These are phyloP conservation scores for Pocota personata DNA, from an alignment of 2,888 invertebrate genomes.

Conservation along the genomic window DNA sequence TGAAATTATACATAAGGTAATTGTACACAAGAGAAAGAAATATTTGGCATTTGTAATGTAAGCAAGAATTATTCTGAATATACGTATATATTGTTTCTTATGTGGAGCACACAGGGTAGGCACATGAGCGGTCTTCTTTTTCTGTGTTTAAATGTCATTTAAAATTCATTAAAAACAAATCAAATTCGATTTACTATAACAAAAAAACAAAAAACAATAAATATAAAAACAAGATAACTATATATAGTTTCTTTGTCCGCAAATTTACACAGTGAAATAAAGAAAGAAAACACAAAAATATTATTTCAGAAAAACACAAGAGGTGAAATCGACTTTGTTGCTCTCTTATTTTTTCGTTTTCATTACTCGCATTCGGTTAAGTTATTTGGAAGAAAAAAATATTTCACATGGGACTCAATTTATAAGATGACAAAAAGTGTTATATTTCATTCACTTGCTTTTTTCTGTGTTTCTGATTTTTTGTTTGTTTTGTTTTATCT, in stretches of 20 bases:
- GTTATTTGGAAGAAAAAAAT: slow-evolving; percentile 11
- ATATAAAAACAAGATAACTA: slow-evolving; percentile 47
- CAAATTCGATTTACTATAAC: slow-evolving; percentile 66
- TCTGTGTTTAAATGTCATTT: slow-evolving; percentile 52
- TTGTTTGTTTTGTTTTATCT: slow-evolving; percentile 64
- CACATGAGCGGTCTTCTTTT: slow-evolving; percentile 82
- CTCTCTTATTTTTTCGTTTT: slow-evolving; percentile 76
- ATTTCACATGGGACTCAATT: slow-evolving; percentile 9
- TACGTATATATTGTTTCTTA: slow-evolving; percentile 40
- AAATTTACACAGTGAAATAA: slow-evolving; percentile 61
- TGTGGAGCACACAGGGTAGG: slow-evolving; percentile 83
- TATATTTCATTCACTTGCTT: slow-evolving; percentile 62
- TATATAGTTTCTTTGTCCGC: slow-evolving; percentile 52
- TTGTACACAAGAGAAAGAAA: slow-evolving; percentile 9
- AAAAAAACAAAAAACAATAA: slow-evolving; percentile 51
- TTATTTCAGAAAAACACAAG: slow-evolving; percentile 71
- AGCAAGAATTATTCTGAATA: slow-evolving; percentile 70
- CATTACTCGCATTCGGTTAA: slow-evolving; percentile 21
- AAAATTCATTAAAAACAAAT: slow-evolving; percentile 48
- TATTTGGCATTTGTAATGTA: slow-evolving; percentile 66
- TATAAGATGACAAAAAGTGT: slow-evolving; percentile 62
- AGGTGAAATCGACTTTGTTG: slow-evolving; percentile 77
- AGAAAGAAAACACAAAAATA: slow-evolving; percentile 76
- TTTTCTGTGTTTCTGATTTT: slow-evolving; percentile 64
- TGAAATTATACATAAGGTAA: slow-evolving; percentile 5